Conservation (phyloP, 1,140 invertebrate genomes). For the Leptinotarsa texana region DNA sequence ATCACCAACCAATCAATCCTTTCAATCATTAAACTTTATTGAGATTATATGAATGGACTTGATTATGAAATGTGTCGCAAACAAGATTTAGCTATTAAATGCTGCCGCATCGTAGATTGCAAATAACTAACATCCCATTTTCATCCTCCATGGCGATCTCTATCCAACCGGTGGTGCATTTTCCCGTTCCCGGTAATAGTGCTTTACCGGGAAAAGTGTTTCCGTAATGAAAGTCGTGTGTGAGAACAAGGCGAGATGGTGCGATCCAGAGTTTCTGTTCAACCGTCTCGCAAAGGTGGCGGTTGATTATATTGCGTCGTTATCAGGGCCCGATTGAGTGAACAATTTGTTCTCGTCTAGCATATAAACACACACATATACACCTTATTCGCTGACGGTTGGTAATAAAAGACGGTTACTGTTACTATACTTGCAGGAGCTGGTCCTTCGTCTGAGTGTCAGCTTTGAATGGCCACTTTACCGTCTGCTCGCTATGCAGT, state of each 20-base stretch:
- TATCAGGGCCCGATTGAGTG: slow-evolving; percentile 2
- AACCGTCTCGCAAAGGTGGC: background rate
- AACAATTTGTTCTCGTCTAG: slow-evolving; percentile 6
- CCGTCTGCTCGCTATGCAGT: background rate
- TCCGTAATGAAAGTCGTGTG: background rate
- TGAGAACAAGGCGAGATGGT: background rate
- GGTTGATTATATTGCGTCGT: slow-evolving; percentile 5
- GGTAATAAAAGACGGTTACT: background rate
- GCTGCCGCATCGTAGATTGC: too few species aligned
- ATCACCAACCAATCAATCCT: too few species aligned
- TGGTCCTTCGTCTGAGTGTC: background rate
- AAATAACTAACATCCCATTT: too few species aligned
- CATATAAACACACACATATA: background rate
- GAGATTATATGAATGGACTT: too few species aligned
- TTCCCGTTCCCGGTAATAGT: background rate
- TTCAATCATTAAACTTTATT: too few species aligned
- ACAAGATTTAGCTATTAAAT: too few species aligned
- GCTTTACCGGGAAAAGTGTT: background rate
- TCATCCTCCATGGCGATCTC: background rate
- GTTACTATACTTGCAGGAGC: background rate
- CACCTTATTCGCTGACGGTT: background rate
- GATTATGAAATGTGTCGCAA: too few species aligned
- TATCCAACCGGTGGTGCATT: background rate
- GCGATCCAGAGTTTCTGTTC: background rate
- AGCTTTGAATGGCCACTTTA: background rate